A percentile compares a stretch with the other conserved stretches of the same genome.
phyloP scores from a whole-genome alignment of 2,797 vertebrate genomes.

The Chelmon rostratus region DNA sequence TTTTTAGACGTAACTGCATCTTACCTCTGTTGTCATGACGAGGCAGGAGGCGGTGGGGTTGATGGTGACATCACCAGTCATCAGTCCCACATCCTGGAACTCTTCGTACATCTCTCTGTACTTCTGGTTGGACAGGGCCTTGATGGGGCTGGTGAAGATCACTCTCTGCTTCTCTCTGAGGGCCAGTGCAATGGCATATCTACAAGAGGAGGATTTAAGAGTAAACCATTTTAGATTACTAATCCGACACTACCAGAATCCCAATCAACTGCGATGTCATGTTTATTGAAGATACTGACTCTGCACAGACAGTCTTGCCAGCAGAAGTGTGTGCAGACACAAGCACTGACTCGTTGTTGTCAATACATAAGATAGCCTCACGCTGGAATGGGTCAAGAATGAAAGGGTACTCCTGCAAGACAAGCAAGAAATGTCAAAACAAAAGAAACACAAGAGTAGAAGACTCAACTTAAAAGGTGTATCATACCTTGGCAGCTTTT shows the following conservation, averaged over 20 bases:
- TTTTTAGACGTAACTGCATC: not conserved
- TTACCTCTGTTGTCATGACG: conserved; percentile 98
- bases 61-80: conserved; percentile 99
- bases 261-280: not conserved
- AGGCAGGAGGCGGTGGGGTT: conserved; percentile 98
- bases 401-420: conserved; percentile 96
- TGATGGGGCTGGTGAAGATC: conserved; percentile 99
- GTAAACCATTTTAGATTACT: not conserved
- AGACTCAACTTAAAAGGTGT: not conserved
- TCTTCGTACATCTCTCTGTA: conserved; percentile 99
- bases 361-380: conserved; percentile 96
- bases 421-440: not conserved
- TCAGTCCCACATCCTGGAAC: conserved; percentile 97
- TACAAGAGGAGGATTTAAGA: conserved; percentile 57
- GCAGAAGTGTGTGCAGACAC: conserved; percentile 99
- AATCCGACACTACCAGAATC: not conserved
- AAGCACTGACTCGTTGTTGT: conserved; percentile 98
- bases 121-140: conserved; percentile 98
- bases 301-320: conserved; percentile 98
- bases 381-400: conserved; percentile 97
- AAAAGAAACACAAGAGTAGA: not conserved
- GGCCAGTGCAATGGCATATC: conserved; percentile 97
- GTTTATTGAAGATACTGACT: conserved; percentile 87
- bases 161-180: conserved; percentile 97
- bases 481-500: conserved; percentile 94